A percentile compares a stretch with the other conserved stretches of the same genome.
Evolutionary conservation across 2,888 invertebrate species (phyloP).

Genomic region (Ormyrus pomaceus): DNA sequence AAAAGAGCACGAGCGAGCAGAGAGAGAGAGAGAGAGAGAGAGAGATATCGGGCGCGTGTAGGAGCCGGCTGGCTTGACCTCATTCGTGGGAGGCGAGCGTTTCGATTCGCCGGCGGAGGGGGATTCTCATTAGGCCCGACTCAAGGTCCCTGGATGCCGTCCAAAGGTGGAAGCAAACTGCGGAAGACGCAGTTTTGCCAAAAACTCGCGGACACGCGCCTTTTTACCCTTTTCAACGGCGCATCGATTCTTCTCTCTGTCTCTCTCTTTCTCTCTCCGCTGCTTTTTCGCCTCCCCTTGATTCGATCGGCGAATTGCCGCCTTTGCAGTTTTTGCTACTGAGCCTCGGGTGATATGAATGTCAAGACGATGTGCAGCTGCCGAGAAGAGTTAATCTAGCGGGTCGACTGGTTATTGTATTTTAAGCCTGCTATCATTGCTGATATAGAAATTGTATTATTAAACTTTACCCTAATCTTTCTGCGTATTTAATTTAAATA

Average conservation of each 20-base stretch:
- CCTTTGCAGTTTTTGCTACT: no score
- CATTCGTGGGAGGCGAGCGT: slow-evolving; percentile 11
- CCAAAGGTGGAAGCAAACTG: slow-evolving; percentile 41
- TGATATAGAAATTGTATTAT: no score
- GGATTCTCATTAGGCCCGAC: slow-evolving; percentile 42
- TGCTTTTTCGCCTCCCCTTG: no score
- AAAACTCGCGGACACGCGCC: slow-evolving; percentile 9
- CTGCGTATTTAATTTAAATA: no score
- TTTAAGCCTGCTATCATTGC: no score
- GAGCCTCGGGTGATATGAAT: no score
- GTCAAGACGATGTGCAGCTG: no score
- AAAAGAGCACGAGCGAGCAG: not conserved
- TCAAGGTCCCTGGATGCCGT: slow-evolving; percentile 51
- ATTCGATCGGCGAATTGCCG: no score
- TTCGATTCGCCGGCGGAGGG: not conserved
- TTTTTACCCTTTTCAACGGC: not conserved
- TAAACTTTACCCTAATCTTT: no score
- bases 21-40: no score
- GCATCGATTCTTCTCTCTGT: not conserved
- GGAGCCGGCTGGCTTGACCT: slow-evolving; percentile 20
- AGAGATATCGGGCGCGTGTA: not conserved
- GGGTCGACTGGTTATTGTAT: no score
- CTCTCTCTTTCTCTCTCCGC: not conserved
- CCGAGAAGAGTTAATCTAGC: no score
- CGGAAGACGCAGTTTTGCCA: slow-evolving; percentile 43